Conservation (phyloP, 2,888 invertebrate genomes). For the Folsomia manolachei region DNA sequence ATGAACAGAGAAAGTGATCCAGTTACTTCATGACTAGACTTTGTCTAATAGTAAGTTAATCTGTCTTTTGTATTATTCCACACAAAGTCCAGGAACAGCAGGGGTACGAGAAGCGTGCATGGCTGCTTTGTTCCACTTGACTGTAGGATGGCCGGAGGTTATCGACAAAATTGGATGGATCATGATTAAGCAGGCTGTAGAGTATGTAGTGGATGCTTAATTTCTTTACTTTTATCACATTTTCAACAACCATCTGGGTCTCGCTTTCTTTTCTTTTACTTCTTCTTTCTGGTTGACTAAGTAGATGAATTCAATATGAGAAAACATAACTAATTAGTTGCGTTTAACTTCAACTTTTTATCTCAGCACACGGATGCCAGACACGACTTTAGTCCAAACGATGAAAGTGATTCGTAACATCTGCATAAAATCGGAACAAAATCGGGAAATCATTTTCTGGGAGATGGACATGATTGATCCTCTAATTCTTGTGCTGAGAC, state of each 20-base stretch:
- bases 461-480: constrained; percentile 25
- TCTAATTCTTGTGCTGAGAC: constrained; percentile 30
- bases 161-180: constrained; percentile 40
- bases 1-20: not conserved
- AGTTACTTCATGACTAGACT: too few species aligned
- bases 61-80: too few species aligned
- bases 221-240: not conserved
- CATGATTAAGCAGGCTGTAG: constrained; percentile 40
- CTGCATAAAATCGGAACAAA: constrained; percentile 43
- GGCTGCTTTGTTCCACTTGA: constrained; percentile 31
- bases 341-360: not conserved
- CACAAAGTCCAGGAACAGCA: constrained; percentile 30
- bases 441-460: constrained; percentile 38
- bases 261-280: not conserved
- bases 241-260: not conserved
- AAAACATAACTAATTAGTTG: not conserved
- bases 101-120: constrained; percentile 35
- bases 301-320: too few species aligned
- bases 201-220: constrained; percentile 28
- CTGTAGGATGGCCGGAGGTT: constrained; percentile 40
- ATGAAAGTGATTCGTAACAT: constrained; percentile 42
- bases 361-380: constrained; percentile 17
- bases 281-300: not conserved
- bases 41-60: too few species aligned
- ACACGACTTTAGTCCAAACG: constrained; percentile 28